phyloP scores from a whole-genome alignment of 2,888 invertebrate species.

The Cantharis rustica region DNA sequence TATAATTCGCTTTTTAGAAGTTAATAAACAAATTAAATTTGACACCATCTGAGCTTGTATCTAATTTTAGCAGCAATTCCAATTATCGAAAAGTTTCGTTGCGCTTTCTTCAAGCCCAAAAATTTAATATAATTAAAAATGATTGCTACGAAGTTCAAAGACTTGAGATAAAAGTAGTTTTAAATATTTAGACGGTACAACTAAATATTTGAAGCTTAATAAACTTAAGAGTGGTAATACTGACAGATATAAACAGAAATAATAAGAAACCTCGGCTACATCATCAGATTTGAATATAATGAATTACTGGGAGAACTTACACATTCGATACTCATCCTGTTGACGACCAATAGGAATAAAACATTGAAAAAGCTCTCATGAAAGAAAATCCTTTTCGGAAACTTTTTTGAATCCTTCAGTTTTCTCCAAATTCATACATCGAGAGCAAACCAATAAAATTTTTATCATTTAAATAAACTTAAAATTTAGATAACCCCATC shows the following conservation, averaged over 20 bases:
- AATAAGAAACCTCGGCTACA: background rate
- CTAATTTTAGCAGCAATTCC: background rate
- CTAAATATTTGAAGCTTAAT: background rate
- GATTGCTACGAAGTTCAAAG: background rate
- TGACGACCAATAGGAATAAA: background rate
- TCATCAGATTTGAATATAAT: background rate
- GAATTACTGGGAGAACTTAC: background rate
- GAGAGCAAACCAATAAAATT: background rate
- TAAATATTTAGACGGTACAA: background rate
- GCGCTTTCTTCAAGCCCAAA: background rate
- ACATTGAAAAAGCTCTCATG: background rate
- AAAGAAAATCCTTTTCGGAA: background rate
- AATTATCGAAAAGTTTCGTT: background rate
- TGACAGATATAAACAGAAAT: background rate
- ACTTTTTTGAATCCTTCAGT: background rate
- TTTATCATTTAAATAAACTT: background rate
- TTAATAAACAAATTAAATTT: background rate
- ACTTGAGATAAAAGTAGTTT: background rate
- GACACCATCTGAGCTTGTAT: background rate
- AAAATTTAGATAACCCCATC: background rate
- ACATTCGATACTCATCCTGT: background rate
- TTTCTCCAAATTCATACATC: background rate
- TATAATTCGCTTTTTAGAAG: background rate
- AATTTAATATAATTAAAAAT: background rate
- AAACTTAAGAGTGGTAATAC: background rate